phyloP scores from a whole-genome alignment of 2,888 invertebrate species.

The Andrena bucephala region DNA sequence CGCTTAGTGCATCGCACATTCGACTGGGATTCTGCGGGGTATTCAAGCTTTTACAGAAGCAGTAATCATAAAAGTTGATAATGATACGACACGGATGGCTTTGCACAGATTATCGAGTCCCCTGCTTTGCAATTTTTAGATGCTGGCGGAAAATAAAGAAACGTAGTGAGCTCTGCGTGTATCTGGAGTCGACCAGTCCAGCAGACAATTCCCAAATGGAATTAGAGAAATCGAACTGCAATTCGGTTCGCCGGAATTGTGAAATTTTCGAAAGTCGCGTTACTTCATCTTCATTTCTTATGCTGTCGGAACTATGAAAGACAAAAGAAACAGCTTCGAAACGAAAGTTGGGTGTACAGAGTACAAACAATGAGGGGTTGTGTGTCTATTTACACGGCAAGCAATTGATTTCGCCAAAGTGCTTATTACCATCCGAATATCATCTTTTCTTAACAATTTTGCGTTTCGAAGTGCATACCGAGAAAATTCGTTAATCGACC shows the following conservation, averaged over 20 bases:
- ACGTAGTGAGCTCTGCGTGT: neutral
- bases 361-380: neutral
- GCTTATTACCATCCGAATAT: neutral
- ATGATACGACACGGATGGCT: conserved; percentile 4
- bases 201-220: too few relatives aligned
- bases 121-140: neutral
- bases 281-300: neutral
- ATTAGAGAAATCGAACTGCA: too few relatives aligned
- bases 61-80: conserved; percentile 6
- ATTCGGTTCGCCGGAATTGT: too few relatives aligned
- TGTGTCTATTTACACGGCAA: conserved; percentile 16
- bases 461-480: too few relatives aligned
- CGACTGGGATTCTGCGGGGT: neutral
- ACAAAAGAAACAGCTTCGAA: neutral
- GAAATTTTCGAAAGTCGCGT: neutral
- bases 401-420: conserved; percentile 13
- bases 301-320: neutral
- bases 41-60: neutral
- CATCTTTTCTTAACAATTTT: too few relatives aligned
- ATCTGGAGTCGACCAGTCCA: neutral
- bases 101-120: neutral
- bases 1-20: neutral
- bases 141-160: too few relatives aligned
- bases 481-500: too few relatives aligned
- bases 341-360: conserved; percentile 1